Evolutionary conservation across 2,113 vertebrate species (phyloP), one percentile per base, ranked within the genome.

Genomic region (Nannospalax galili): DNA sequence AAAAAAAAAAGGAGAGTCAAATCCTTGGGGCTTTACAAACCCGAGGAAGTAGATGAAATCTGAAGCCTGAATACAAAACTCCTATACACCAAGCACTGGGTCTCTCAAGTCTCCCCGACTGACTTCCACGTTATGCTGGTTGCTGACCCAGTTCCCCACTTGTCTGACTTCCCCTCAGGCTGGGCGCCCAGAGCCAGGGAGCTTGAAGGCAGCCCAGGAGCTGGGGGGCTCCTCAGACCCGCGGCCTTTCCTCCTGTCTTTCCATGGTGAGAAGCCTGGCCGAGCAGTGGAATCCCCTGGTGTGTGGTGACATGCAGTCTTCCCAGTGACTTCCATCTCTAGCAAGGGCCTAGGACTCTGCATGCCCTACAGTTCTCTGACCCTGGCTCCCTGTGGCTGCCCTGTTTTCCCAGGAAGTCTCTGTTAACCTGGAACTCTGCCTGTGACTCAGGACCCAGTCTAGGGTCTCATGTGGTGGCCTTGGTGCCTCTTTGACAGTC

Each of bases 31-130:
- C 70, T 40, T 37, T 42, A 5, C 12, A 78, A 26, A 30, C 32
- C 35, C 64, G 11, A 67, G 79, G 70, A 84, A 96, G 73, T 69
- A 95, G 65, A 96, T 85, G 92, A n/a, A n/a, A n/a, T n/a, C 70
- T 77, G 95, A 89, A 93, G 84, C 65, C n/a, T 37, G 90, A 32
- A 81, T 22, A 4, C 40, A 32, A 85, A 56, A 58, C 3, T 69
- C 69, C 17, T 88, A n/a, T 3, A 14, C 20, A 42, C 5, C 7
- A 7, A 52, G 65, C 62, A 4, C 24, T 11, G 11, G 6, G 48
- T 16, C 48, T 64, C 56, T 19, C 4, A 12, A 6, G 12, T 42
- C 30, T 1, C 5, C 28, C 75, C 1, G 45, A 52, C 19, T 11
- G 2, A 22, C 48, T 14, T 84, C 8, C 3, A 20, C 16, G 15